Evolutionary conservation across 2,797 vertebrate genomes (phyloP), one percentile per base, ranked within the genome.

Genomic region (Gallinago nigripennis): DNA sequence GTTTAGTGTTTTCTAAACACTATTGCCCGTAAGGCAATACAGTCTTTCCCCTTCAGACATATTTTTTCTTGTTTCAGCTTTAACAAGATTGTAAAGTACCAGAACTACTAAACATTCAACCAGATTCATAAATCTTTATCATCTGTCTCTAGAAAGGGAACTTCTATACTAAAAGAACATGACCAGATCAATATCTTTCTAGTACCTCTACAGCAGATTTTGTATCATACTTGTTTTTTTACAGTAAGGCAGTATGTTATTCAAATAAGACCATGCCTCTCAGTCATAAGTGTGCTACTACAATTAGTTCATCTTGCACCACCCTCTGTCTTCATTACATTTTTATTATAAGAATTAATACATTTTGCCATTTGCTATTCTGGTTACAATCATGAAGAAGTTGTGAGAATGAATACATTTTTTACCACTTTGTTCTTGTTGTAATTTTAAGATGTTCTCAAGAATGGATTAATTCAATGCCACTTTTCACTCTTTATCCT

Each of bases 271-370:
- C 58, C 6, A 12, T 46, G 45, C 79, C 77, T 94, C 82, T 66
- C 75, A 94, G 80, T 95, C 94, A 9, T 45, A 92, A 91, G 75
- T 91, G 95, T 86, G 70, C 77, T 7, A 23, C 75, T 90, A 90
- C 92, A 96, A 86, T 97, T 95, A 97, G 96, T 97, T 96, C 48
- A 96, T 96, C 90, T 93, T 73, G 51, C 80, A 92, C 91, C 5
- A 25, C 93, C 81, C 92, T 96, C 90, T 95, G 84, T 95, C 95
- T 94, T 97, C 96, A 96, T 97, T 97, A 97, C 43, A 86, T 97
- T 98, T 97, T 98, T 97, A 97, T 97, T 97, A 95, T 90, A 96
- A 94, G 95, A 97, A 97, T 96, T 96, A 97, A 97, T 96, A 94
- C 57, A 78, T 97, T 97, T 96, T 98, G 88, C 88, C 91, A 93